Base-by-base conservation (phyloP, 1,140 invertebrate species). In the Diachasma alloeum region DNA sequence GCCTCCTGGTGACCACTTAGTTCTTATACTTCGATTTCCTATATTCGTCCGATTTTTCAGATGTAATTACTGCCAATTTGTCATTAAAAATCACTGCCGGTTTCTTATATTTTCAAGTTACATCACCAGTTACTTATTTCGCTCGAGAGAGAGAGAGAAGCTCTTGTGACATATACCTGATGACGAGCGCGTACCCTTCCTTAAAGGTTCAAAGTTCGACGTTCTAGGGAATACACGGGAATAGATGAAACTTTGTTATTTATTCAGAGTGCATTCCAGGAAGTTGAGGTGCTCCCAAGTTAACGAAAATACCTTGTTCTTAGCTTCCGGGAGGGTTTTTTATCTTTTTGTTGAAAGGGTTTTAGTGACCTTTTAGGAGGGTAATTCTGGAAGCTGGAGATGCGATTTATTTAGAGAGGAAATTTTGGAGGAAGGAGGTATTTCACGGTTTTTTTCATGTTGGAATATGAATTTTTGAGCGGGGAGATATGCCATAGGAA, bases 121-220 rank as follows among this genome's bases (percentile, higher is more conserved):
- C 46, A 24, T 71, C 39, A 63, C 1, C 17, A 22, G 26, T 31
- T 22, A 4, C 2, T 63, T 17, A 24, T 39, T 11, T n/a, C 42
- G n/a, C 17, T 9, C 68, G 15, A 15, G 22, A n/a, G 42, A 15
- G 22, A n/a, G 42, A 15, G 31, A 36, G 31, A 13, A 69, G n/a
- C n/a, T n/a, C 37, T 69, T 36, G n/a, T 46, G 44, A 46, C 9
- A n/a, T 46, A 46, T 11, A 46, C 2, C 1, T 11, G 10, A n/a
- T 3, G 44, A 11, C 3, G 44, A 3, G 3, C 44, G 44, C 44
- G 10, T 2, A 46, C 1, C 44, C 17, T 53, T 42, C 9, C 44
- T 15, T 72, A 37, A 70, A 39, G 69, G 69, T 72, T 46, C 69
- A 72, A 72, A 72, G 69, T 72, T 72, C 59, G 59, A 63, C 11